Evolutionary conservation across 2,797 vertebrate species (phyloP), one percentile per base, ranked within the genome.

Genomic region (Capromys pilorides): DNA sequence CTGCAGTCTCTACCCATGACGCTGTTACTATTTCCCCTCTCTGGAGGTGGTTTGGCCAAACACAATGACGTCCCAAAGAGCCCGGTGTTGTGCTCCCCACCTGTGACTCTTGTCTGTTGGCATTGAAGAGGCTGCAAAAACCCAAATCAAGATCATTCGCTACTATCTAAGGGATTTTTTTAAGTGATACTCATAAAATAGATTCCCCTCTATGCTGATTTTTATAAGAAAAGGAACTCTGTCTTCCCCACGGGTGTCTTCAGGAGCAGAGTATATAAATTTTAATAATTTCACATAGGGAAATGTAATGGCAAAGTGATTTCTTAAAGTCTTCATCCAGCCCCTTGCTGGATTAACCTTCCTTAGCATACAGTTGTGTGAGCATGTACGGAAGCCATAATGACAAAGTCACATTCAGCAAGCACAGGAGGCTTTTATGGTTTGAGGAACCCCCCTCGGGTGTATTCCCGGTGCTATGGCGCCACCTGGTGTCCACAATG

Each of bases 401-500:
- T n/a, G 41, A 75, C 89, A 88, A 67, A 71, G 54, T 69, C 16
- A 69, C 0, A 73, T 85, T 79, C 62, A 64, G 26, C 57, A 84
- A n/a, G 57, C 19, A 61, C 5, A 77, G 51, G 21, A 93, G 26
- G n/a, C 16, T 75, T 86, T 19, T 31, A 64, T 57, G 61, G 87
- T 21, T 16, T 94, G 0, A n/a, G 26, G 51, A 49, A n/a, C 73
- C n/a, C 54, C 36, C 36, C 21, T 5, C 1, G 14, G 54, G 54
- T 3, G 6, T 0, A 79, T 95, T 90, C 87, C 31, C 88, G 16
- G 61, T 81, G 45, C 51, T 95, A 92, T 96, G 95, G 91, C 97
- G 88, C 98, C 97, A 96, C 86, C 97, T 97, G 90, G 96, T 97
- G 97, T 93, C 78, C 75, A 85, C 22, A 36, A 54, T 13, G 59